A percentile compares a stretch with the other conserved stretches of the same genome.
phyloP scores from a whole-genome alignment of 2,797 vertebrate species.

The Diplodus sargus region DNA sequence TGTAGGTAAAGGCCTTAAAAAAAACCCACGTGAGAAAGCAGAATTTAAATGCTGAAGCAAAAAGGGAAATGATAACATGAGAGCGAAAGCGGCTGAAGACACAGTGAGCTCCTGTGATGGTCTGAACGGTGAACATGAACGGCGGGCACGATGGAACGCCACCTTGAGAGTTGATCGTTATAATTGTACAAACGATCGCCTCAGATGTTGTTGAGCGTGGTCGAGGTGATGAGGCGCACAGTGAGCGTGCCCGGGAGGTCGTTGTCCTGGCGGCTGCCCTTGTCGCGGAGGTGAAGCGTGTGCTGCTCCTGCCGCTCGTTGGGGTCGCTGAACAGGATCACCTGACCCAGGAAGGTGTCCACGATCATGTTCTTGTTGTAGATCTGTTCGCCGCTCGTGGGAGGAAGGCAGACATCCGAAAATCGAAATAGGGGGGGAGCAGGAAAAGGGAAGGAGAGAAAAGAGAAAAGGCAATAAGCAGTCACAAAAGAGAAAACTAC shows the following conservation, averaged over 20 bases:
- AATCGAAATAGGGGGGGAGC: background rate
- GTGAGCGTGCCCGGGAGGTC: conserved; percentile 91
- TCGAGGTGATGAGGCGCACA: conserved; percentile 90
- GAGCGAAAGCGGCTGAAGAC: conserved; percentile 32
- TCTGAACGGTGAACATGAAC: background rate
- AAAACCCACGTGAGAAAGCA: background rate
- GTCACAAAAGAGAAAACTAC: background rate
- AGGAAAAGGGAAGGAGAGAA: conserved; percentile 8
- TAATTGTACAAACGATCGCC: background rate
- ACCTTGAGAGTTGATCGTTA: background rate
- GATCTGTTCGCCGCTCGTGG: conserved; percentile 82
- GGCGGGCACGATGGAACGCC: conserved; percentile 6
- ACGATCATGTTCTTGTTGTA: conserved; percentile 96
- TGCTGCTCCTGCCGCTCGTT: conserved; percentile 91
- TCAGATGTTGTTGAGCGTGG: conserved; percentile 91
- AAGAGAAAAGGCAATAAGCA: conserved; percentile 40
- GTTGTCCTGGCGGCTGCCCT: conserved; percentile 87
- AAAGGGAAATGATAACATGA: conserved; percentile 4
- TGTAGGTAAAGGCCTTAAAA: conserved; percentile 16
- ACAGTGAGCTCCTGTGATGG: conserved; percentile 30
- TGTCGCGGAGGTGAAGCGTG: conserved; percentile 94
- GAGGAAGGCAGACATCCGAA: conserved; percentile 16
- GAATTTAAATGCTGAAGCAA: conserved; percentile 2
- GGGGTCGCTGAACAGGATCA: conserved; percentile 88
- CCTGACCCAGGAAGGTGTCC: conserved; percentile 97